phyloP scores from a whole-genome alignment of 2,797 vertebrate species.

The Hydrolagus colliei region DNA sequence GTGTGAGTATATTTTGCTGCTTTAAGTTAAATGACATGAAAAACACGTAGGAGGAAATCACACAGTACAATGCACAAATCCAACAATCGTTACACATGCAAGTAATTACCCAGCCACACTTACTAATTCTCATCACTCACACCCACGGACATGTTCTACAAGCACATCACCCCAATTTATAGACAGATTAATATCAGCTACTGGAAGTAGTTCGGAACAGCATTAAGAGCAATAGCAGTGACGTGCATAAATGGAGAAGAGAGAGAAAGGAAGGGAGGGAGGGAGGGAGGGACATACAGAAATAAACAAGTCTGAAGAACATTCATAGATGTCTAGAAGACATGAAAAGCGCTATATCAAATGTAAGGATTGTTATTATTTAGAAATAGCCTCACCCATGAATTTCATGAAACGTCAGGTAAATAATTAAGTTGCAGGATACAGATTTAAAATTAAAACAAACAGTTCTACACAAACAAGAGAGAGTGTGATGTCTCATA shows the following conservation, averaged over 20 bases:
- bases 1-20: not conserved
- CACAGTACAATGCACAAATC: not conserved
- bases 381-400: not conserved
- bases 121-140: conserved; percentile 18
- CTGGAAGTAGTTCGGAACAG: not conserved
- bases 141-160: not conserved
- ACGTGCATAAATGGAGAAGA: not conserved
- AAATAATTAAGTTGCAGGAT: no score
- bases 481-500: not conserved
- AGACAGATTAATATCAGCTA: not conserved
- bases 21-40: conserved; percentile 14
- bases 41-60: not conserved
- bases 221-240: not conserved
- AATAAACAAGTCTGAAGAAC: not conserved
- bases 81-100: not conserved
- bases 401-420: not conserved
- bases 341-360: no score
- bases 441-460: not conserved
- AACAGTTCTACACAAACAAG: not conserved
- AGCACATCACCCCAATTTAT: not conserved
- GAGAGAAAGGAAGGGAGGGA: not conserved
- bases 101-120: not conserved
- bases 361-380: no score
- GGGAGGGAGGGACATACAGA: no score
- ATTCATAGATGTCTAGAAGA: not conserved